Evolutionary conservation across 2,113 vertebrate genomes (phyloP).

Genomic region (Mirounga angustirostris): DNA sequence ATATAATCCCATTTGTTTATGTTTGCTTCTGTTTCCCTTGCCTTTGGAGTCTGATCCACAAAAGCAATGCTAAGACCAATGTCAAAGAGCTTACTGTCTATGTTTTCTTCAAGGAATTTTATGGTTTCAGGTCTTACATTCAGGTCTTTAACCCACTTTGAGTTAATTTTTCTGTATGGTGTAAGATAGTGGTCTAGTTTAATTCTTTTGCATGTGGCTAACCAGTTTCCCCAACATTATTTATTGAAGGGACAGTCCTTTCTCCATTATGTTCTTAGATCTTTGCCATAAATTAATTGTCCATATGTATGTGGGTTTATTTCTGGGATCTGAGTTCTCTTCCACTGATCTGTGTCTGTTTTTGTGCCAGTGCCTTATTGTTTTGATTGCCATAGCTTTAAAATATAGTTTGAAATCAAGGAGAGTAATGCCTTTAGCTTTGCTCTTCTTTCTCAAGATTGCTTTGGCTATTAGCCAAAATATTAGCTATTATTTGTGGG

Average conservation of each 20-base stretch:
- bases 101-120: not conserved
- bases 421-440: not conserved
- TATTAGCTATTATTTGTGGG: not conserved
- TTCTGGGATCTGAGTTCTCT: not conserved
- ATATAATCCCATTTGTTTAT: not conserved
- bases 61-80: not conserved
- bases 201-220: not conserved
- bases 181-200: not conserved
- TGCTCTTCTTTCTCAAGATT: not conserved
- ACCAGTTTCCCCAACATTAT: not conserved
- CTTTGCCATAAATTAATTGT: not conserved
- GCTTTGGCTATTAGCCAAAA: not conserved
- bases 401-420: not conserved
- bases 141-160: not conserved
- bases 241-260: not conserved
- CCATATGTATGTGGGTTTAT: not conserved
- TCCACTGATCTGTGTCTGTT: not conserved
- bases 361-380: not conserved
- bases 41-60: not conserved
- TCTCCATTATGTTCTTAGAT: not conserved
- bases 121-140: not conserved
- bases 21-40: not conserved
- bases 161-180: not conserved
- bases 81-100: not conserved
- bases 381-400: not conserved